Evolutionary conservation across 2,888 invertebrate species (phyloP).

Genomic region (Drosophila atripex): DNA sequence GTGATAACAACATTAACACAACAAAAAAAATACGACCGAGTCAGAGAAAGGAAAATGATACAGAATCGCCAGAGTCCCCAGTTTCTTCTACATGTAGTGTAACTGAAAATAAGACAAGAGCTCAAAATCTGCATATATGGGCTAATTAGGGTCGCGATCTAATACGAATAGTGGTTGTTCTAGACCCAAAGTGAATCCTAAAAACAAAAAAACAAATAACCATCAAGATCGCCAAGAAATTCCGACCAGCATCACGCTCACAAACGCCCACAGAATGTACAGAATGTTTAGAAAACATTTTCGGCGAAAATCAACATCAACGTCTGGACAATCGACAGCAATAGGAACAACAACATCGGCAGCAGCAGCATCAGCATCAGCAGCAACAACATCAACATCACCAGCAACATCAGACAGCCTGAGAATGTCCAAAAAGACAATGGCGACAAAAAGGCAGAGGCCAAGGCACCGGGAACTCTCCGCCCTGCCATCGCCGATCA

Average conservation of each 20-base stretch:
- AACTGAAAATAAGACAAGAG: slow-evolving; percentile 24
- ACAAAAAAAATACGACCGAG: slow-evolving; percentile 30
- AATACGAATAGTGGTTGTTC: slow-evolving; percentile 43
- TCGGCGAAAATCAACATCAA: slow-evolving; percentile 81
- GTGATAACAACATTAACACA: slow-evolving; percentile 61
- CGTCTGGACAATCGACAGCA: slow-evolving; percentile 24
- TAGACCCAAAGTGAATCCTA: slow-evolving; percentile 21
- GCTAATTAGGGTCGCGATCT: slow-evolving; percentile 58
- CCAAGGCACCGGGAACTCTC: slow-evolving; percentile 40
- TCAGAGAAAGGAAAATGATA: slow-evolving; percentile 42
- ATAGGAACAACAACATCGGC: slow-evolving; percentile 1
- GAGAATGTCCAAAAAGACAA: slow-evolving; percentile 63
- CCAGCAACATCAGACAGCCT: slow-evolving; percentile 52
- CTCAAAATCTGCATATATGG: slow-evolving; percentile 53
- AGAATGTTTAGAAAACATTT: slow-evolving; percentile 84
- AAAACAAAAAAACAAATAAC: slow-evolving; percentile 7
- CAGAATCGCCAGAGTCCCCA: slow-evolving; percentile 12
- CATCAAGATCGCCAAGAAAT: slow-evolving; percentile 32
- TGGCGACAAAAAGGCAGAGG: slow-evolving; percentile 54
- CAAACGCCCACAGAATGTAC: slow-evolving; percentile 72
- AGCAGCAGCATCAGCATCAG: slow-evolving; percentile 8
- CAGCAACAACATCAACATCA: slow-evolving; percentile 24
- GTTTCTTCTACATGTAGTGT: slow-evolving; percentile 8
- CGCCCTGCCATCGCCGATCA: slow-evolving; percentile 58
- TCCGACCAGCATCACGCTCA: slow-evolving; percentile 52